Conservation (phyloP, 2,797 vertebrate species). For the Pogonophryne albipinna region DNA sequence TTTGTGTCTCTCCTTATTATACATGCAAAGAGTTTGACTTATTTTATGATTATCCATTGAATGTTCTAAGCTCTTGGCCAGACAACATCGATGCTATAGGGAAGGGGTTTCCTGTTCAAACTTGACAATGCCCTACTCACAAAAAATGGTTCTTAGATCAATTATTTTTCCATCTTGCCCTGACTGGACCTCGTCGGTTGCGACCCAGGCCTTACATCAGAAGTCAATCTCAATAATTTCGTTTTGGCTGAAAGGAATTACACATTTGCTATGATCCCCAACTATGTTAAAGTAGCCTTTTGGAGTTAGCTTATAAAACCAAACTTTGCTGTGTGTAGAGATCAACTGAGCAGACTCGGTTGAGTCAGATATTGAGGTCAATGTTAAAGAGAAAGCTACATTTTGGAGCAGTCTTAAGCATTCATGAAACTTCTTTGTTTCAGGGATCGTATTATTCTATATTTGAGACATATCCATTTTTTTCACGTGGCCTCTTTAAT, state of each 20-base stretch:
- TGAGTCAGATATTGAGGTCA: not conserved
- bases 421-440: not conserved
- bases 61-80: not conserved
- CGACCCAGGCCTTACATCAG: not conserved
- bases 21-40: not conserved
- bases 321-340: not conserved
- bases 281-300: not conserved
- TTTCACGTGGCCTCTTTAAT: not conserved
- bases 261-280: too few species aligned
- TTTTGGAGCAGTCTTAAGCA: not conserved
- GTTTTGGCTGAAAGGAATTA: not conserved
- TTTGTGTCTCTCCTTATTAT: not conserved
- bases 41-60: not conserved
- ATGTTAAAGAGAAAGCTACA: not conserved
- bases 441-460: not conserved
- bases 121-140: not conserved
- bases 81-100: not conserved
- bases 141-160: not conserved
- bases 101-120: not conserved
- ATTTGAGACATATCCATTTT: not conserved
- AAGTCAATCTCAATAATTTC: not conserved
- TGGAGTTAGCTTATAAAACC: not conserved
- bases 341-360: too few species aligned
- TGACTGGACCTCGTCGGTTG: conserved; percentile 25
- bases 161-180: not conserved